These are phyloP conservation scores for Pterobdella sp. DNA, from an alignment of 2,888 invertebrate genomes.

Conservation along the genomic window DNA sequence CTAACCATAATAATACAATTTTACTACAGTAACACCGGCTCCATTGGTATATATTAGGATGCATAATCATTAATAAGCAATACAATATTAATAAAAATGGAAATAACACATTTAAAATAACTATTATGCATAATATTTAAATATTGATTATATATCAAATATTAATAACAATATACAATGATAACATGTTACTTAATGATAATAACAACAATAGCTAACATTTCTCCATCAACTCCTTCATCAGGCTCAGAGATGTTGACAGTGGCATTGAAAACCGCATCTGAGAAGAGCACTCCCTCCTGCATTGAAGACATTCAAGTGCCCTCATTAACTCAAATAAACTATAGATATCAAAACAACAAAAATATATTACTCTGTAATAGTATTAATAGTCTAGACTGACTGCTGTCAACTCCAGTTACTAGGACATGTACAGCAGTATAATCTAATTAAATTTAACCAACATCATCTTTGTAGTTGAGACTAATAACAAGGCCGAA, in stretches of 20 bases:
- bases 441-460: constrained; percentile 36
- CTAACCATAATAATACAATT: too few relatives aligned
- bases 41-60: too few relatives aligned
- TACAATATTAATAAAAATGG: too few relatives aligned
- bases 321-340: neutral
- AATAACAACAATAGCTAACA: constrained; percentile 50
- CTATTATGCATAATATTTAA: neutral
- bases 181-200: neutral
- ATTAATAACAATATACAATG: neutral
- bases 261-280: constrained; percentile 95
- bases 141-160: neutral
- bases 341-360: neutral
- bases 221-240: constrained; percentile 93
- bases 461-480: constrained; percentile 74
- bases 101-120: neutral
- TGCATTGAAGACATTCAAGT: constrained; percentile 40
- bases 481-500: constrained; percentile 88
- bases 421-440: neutral
- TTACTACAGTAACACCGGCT: too few relatives aligned
- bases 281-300: constrained; percentile 64
- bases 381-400: too few relatives aligned
- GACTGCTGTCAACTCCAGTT: too few relatives aligned
- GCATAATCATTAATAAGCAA: too few relatives aligned
- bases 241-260: constrained; percentile 89
- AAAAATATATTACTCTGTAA: neutral